phyloP scores from a whole-genome alignment of 2,113 vertebrate genomes.

The Grantiella picta region DNA sequence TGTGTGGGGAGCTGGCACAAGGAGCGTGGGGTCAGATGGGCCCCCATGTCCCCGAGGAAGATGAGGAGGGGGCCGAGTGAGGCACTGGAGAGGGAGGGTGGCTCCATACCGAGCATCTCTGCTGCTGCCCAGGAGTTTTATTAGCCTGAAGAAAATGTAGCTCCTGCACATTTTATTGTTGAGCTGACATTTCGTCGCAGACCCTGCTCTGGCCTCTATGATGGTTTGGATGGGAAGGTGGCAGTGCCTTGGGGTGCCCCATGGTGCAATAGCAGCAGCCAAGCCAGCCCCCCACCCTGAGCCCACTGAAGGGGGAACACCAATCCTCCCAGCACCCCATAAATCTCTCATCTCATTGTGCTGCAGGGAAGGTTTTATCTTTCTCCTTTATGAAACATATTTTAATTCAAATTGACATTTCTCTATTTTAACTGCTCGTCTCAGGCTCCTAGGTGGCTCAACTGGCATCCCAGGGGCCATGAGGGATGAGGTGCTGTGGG shows the following conservation, averaged over 20 bases:
- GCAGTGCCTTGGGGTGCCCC: background rate
- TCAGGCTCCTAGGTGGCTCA: background rate
- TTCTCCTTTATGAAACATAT: background rate
- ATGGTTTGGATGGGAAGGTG: rapidly evolving
- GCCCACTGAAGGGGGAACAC: background rate
- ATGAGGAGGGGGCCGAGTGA: rapidly evolving
- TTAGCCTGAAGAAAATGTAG: background rate
- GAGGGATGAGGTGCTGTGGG: rapidly evolving
- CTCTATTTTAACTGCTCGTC: background rate
- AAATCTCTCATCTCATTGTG: background rate
- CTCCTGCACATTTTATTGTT: background rate
- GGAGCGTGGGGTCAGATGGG: rapidly evolving
- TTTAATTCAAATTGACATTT: conserved; percentile 51
- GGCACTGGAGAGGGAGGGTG: rapidly evolving
- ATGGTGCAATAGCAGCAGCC: rapidly evolving
- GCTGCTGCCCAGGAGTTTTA: background rate
- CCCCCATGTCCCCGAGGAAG: rapidly evolving
- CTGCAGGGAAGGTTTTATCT: background rate
- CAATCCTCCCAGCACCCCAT: background rate
- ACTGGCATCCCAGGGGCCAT: rapidly evolving
- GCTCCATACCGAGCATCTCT: background rate
- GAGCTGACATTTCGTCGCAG: background rate
- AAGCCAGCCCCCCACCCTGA: background rate
- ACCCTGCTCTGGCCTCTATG: background rate
- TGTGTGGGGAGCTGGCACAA: background rate